Conservation (phyloP, 2,797 vertebrate genomes). For the Clarias fuscus region DNA sequence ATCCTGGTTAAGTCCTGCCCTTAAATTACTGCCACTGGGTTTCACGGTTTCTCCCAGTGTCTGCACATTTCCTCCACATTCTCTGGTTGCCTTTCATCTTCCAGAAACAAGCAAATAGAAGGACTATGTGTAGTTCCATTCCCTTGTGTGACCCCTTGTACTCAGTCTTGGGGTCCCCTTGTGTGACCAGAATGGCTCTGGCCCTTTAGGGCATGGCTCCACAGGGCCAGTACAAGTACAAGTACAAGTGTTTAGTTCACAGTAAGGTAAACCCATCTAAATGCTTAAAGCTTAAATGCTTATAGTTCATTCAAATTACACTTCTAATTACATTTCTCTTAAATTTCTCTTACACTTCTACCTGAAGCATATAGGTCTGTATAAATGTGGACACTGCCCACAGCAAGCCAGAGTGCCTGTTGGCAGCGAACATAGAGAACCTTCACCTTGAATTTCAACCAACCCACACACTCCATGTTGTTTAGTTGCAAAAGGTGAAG, state of each 20-base stretch:
- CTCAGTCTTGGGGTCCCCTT: too few species aligned
- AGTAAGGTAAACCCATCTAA: background rate
- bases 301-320: too few species aligned
- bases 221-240: too few species aligned
- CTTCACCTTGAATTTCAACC: background rate
- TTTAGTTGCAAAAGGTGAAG: conserved; percentile 6
- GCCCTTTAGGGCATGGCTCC: too few species aligned
- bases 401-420: conserved; percentile 18
- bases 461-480: background rate
- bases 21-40: background rate
- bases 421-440: conserved; percentile 6
- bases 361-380: background rate
- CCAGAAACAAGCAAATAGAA: background rate
- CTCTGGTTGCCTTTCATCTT: background rate
- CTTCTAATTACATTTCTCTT: too few species aligned
- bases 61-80: background rate
- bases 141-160: too few species aligned
- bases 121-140: too few species aligned
- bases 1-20: background rate
- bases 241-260: background rate
- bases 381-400: conserved; percentile 31
- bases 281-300: background rate
- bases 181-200: too few species aligned
- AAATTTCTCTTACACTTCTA: background rate
- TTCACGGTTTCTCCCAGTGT: background rate